A percentile compares a stretch with the other conserved stretches of the same genome.
phyloP scores from a whole-genome alignment of 2,113 vertebrate species.

The Cyanocitta stelleri region DNA sequence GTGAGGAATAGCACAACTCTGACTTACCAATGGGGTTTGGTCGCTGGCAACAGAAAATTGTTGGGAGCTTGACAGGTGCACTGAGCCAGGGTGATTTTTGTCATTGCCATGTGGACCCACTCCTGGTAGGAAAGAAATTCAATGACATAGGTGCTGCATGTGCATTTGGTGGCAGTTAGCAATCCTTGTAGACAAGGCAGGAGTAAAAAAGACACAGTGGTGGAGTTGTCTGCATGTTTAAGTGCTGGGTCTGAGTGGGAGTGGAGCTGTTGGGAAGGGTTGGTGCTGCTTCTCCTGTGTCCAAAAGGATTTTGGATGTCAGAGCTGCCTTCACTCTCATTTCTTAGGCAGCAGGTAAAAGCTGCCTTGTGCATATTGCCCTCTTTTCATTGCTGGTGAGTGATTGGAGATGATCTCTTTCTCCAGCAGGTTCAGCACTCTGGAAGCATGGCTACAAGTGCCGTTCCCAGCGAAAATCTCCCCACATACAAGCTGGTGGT shows the following conservation, averaged over 20 bases:
- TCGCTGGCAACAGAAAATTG: background rate
- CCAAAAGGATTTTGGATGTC: background rate
- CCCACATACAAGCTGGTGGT: constrained; percentile 98
- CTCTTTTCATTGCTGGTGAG: background rate
- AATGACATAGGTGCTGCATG: background rate
- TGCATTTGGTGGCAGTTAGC: background rate
- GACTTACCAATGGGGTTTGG: background rate
- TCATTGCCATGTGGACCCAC: accelerated
- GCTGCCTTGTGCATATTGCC: background rate
- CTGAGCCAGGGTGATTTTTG: background rate
- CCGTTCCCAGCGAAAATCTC: constrained; percentile 95
- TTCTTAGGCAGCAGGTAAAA: background rate
- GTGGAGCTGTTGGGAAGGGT: background rate
- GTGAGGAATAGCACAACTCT: background rate
- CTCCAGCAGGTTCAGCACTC: constrained; percentile 75
- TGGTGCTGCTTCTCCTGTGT: background rate
- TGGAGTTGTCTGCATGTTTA: background rate
- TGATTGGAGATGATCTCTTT: background rate
- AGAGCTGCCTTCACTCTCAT: background rate
- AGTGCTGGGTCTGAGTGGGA: background rate
- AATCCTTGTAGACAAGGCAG: background rate
- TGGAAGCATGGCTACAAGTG: constrained; percentile 90
- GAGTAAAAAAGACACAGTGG: background rate
- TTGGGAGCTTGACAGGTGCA: background rate
- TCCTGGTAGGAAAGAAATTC: background rate